A percentile compares a stretch with the other conserved stretches of the same genome.
Conservation (phyloP, 2,888 invertebrate species). For the Stictocephala bisonia region DNA sequence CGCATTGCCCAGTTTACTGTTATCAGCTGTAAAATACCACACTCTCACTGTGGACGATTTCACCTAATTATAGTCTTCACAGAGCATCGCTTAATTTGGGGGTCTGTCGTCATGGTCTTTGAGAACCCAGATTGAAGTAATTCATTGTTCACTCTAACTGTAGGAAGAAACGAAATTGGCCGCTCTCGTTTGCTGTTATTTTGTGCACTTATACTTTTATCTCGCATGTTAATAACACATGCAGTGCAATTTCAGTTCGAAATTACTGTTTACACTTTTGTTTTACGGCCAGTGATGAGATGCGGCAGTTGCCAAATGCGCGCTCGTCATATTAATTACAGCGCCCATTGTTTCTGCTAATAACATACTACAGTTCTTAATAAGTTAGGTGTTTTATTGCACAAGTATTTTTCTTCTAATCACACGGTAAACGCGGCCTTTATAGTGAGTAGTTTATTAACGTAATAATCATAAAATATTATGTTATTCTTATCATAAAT, state of each 20-base stretch:
- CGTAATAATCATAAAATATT: too few species aligned
- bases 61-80: slow-evolving; percentile 24
- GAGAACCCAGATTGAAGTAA: slow-evolving; percentile 16
- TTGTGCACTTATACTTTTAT: slow-evolving; percentile 35
- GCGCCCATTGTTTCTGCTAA: too few species aligned
- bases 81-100: slow-evolving; percentile 22
- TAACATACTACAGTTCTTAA: too few species aligned
- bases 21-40: too few species aligned
- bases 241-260: slow-evolving; percentile 14
- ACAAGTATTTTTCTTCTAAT: neutral
- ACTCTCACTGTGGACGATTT: too few species aligned
- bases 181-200: slow-evolving; percentile 25
- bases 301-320: too few species aligned
- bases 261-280: slow-evolving; percentile 36
- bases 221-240: slow-evolving; percentile 20
- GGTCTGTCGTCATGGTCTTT: slow-evolving; percentile 20
- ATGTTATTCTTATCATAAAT: too few species aligned
- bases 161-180: slow-evolving; percentile 18
- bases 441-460: too few species aligned
- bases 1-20: too few species aligned
- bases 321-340: too few species aligned
- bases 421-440: too few species aligned
- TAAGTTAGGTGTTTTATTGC: too few species aligned
- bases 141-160: slow-evolving; percentile 25
- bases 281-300: slow-evolving; percentile 2